Evolutionary conservation across 2,113 vertebrate genomes (phyloP).

Genomic region (Poeciliopsis prolifica): DNA sequence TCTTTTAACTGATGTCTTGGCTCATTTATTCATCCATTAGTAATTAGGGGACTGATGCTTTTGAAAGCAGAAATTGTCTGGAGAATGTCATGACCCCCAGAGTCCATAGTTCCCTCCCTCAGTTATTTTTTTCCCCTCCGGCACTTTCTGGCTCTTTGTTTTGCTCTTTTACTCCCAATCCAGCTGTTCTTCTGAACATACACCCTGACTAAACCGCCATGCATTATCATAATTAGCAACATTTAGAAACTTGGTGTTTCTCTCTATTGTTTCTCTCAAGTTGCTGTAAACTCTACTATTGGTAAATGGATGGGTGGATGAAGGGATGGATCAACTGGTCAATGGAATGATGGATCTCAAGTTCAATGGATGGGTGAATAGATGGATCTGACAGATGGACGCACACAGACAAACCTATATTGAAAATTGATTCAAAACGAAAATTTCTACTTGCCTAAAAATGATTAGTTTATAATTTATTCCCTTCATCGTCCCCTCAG

Average conservation of each 20-base stretch:
- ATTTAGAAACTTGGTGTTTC: background rate
- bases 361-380: background rate
- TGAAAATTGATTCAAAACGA: background rate
- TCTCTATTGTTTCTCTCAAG: too few relatives aligned
- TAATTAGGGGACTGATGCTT: background rate
- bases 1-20: background rate
- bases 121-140: background rate
- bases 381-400: background rate
- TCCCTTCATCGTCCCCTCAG: slow-evolving; percentile 31
- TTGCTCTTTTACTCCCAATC: background rate
- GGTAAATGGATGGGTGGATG: background rate
- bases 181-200: background rate
- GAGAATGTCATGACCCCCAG: background rate
- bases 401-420: background rate
- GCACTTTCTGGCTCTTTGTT: background rate
- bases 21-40: background rate
- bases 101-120: background rate
- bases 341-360: background rate
- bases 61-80: background rate
- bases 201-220: background rate
- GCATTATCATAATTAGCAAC: background rate
- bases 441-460: background rate
- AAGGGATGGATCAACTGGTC: background rate
- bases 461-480: slow-evolving; percentile 44
- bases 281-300: background rate